Percentiles rank a stretch among this genome's conserved stretches.
Conservation (phyloP, 64 coral and sea anemone genomes). For the Montipora foliosa region DNA sequence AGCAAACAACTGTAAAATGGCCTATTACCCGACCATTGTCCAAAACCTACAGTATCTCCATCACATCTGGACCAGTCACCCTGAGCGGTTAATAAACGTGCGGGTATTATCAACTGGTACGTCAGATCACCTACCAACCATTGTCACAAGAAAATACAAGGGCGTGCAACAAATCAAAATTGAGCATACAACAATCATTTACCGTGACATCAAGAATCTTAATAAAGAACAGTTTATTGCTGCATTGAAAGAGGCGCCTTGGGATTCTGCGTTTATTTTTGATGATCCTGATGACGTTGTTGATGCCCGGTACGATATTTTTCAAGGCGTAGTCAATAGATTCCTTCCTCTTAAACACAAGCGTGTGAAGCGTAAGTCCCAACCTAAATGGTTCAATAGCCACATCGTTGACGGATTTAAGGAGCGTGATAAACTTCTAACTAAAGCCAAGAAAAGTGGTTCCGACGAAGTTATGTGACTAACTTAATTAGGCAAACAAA, state of each 20-base stretch:
- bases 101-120: conserved; percentile 1
- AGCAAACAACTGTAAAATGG: no score
- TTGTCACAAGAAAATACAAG: conserved; percentile 62
- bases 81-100: conserved; percentile 36
- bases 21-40: no score
- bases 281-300: conserved; percentile 53
- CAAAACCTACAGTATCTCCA: no score
- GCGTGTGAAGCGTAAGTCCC: conserved; percentile 37
- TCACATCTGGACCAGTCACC: conserved; percentile 68
- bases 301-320: conserved; percentile 48
- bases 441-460: conserved; percentile 27
- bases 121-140: conserved; percentile 70
- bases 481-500: conserved; percentile 52
- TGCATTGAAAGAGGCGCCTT: conserved; percentile 37
- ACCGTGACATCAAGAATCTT: conserved; percentile 37
- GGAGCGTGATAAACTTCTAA: conserved; percentile 34
- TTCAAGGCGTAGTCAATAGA: conserved; percentile 21
- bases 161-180: neutral
- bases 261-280: conserved; percentile 72
- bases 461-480: conserved; percentile 10
- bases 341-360: conserved; percentile 42
- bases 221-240: conserved; percentile 26
- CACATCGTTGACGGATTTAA: conserved; percentile 31
- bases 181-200: conserved; percentile 6
- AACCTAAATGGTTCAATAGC: conserved; percentile 66